These are phyloP conservation scores for Buathra laborator DNA, from an alignment of 2,888 invertebrate species.

Conservation along the genomic window DNA sequence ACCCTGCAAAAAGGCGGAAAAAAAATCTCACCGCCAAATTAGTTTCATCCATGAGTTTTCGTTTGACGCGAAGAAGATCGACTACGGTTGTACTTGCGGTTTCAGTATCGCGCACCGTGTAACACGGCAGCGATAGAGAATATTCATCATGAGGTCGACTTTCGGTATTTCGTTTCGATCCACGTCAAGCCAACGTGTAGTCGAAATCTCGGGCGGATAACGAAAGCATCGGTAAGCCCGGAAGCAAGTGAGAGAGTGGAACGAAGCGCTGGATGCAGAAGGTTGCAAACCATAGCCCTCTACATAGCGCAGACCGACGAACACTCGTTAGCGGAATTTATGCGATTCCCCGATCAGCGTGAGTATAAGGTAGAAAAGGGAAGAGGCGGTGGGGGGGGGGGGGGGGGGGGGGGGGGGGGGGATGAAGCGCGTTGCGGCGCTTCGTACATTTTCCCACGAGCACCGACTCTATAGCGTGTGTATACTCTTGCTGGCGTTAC, in stretches of 20 bases:
- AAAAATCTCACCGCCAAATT: neutral
- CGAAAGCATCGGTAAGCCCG: conserved; percentile 40
- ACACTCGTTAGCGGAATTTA: conserved; percentile 72
- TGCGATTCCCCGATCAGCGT: conserved; percentile 64
- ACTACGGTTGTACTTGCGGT: neutral
- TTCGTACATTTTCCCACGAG: conserved; percentile 51
- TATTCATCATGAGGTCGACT: conserved; percentile 60
- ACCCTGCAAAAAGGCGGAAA: neutral
- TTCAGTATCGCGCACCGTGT: too few relatives aligned
- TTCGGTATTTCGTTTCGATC: conserved; percentile 50
- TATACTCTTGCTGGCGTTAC: conserved; percentile 27
- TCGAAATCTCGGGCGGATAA: conserved; percentile 59
- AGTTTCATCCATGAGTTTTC: neutral
- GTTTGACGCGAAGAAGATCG: conserved; percentile 23
- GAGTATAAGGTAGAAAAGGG: conserved; percentile 12
- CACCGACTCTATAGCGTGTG: conserved; percentile 20
- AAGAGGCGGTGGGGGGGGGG: neutral
- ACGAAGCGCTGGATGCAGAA: conserved; percentile 2
- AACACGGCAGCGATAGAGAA: conserved; percentile 32
- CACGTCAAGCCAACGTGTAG: neutral
- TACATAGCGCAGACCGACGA: conserved; percentile 49
- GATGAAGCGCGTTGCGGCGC: conserved; percentile 19
- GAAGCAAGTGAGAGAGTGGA: conserved; percentile 28
- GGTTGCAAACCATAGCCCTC: conserved; percentile 1
- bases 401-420: neutral